phyloP scores from a whole-genome alignment of 2,888 invertebrate genomes.

The Cactoblastis cactorum region DNA sequence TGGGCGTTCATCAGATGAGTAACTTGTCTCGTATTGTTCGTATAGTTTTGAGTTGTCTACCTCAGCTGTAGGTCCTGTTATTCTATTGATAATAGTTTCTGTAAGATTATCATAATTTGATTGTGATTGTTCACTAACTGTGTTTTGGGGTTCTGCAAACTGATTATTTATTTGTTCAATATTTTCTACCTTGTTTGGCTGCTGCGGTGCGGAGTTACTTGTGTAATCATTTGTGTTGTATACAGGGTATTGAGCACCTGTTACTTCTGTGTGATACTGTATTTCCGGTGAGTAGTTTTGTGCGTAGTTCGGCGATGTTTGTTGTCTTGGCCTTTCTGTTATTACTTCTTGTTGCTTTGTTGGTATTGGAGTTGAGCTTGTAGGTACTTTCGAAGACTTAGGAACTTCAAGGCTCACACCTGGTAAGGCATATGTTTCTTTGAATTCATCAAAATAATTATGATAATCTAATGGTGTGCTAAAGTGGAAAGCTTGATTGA shows the following conservation, averaged over 20 bases:
- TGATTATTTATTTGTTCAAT: conserved; percentile 21
- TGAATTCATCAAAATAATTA: conserved; percentile 60
- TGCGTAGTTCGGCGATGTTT: conserved; percentile 49
- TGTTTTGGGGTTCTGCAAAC: conserved; percentile 32
- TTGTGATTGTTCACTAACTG: conserved; percentile 38
- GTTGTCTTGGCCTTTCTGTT: conserved; percentile 45
- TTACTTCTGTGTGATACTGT: conserved; percentile 56
- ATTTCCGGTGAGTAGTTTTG: conserved; percentile 66
- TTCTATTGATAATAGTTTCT: conserved; percentile 35
- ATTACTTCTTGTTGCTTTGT: conserved; percentile 38
- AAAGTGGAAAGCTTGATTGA: conserved; percentile 72
- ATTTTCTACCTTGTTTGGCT: conserved; percentile 24
- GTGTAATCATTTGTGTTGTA: conserved; percentile 49
- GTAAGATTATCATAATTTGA: conserved; percentile 35
- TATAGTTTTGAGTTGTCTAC: conserved; percentile 40
- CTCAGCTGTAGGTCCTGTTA: conserved; percentile 33
- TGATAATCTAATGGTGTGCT: conserved; percentile 71
- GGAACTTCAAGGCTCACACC: conserved; percentile 32
- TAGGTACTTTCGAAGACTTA: conserved; percentile 31
- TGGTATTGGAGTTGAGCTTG: conserved; percentile 29
- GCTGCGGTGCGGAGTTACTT: conserved; percentile 31
- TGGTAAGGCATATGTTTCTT: conserved; percentile 47
- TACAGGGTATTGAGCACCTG: conserved; percentile 46
- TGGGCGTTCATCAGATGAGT: conserved; percentile 37
- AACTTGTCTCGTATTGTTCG: conserved; percentile 44